These are phyloP conservation scores for Schizopygopsis malacanthus DNA, from an alignment of 2,797 vertebrate genomes.

Conservation along the genomic window DNA sequence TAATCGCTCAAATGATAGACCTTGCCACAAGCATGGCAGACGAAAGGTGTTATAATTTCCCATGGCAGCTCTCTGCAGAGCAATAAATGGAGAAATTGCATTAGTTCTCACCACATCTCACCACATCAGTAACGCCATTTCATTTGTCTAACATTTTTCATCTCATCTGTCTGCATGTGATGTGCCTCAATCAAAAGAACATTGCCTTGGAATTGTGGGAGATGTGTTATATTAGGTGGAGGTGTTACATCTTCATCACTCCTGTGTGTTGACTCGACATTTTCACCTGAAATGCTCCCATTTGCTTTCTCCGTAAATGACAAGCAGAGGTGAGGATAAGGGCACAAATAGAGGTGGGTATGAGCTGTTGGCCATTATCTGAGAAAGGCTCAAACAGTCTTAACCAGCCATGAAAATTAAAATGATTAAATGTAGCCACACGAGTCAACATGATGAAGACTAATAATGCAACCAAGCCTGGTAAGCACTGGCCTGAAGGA, in stretches of 20 bases:
- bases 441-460: conserved; percentile 16
- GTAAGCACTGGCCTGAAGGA: background rate
- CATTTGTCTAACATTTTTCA: conserved; percentile 46
- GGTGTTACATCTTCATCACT: conserved; percentile 50
- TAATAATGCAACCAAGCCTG: conserved; percentile 6
- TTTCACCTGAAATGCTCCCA: conserved; percentile 36
- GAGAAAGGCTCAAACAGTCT: conserved; percentile 20
- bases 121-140: conserved; percentile 46
- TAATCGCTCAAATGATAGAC: conserved; percentile 4
- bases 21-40: background rate
- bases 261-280: conserved; percentile 23
- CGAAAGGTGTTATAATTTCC: conserved; percentile 56
- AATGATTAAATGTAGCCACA: conserved; percentile 44
- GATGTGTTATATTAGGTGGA: conserved; percentile 41
- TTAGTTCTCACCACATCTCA: conserved; percentile 50
- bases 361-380: conserved; percentile 22
- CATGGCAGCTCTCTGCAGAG: conserved; percentile 47
- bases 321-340: conserved; percentile 46
- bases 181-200: conserved; percentile 48
- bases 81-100: conserved; percentile 57
- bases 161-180: conserved; percentile 41
- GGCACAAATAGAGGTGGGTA: conserved; percentile 18
- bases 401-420: conserved; percentile 44
- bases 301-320: conserved; percentile 45
- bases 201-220: conserved; percentile 46